Base-by-base conservation (phyloP, 2,888 invertebrate genomes). In the Torymus texanus region DNA sequence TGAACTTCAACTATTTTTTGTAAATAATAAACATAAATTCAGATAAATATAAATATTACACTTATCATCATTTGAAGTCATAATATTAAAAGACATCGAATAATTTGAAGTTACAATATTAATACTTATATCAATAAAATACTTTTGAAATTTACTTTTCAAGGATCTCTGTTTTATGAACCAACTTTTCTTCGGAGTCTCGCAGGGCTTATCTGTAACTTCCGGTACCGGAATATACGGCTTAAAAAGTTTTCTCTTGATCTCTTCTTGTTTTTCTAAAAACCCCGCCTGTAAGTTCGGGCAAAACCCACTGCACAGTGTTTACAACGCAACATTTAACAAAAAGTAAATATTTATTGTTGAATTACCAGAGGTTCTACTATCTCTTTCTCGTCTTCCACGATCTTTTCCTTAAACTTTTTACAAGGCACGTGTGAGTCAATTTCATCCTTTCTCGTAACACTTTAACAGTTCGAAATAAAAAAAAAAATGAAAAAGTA, bases 341-440 rank as follows among this genome's bases (percentile, higher is more conserved):
- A 41, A 41, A 29, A 5, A 29, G 41, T 41, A 41, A 41, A 41
- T 41, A 41, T 29, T 59, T 41, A 73, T 79, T 55, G 59, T 59
- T 41, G 24, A 18, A 85, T 88, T 91, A 94, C 94, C 91, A 94
- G 87, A 29, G 94, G 94, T 85, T 94, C 94, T 0, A 92, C 92
- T 78, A 90, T 89, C 80, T 91, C 89, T 83, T 91, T 91, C 51
- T 92, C 92, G 84, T 90, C 91, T 41, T 41, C 41, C 87, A 94
- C 94, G 77, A 93, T 93, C 87, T 93, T 93, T 83, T 93, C 93
- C 80, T 94, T 86, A 29, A 94, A 87, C 84, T 93, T 93, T 84
- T 92, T 93, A 84, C 93, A 93, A 0, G 94, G 94, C 77, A 93
- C 88, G 84, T 93, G 93, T 84, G 93, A 93, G 8, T 93, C 92